Percentiles rank a stretch among this genome's conserved stretches.
These are phyloP conservation scores for Aphelinus atriplicis DNA, from an alignment of 1,140 invertebrate species.

Conservation along the genomic window DNA sequence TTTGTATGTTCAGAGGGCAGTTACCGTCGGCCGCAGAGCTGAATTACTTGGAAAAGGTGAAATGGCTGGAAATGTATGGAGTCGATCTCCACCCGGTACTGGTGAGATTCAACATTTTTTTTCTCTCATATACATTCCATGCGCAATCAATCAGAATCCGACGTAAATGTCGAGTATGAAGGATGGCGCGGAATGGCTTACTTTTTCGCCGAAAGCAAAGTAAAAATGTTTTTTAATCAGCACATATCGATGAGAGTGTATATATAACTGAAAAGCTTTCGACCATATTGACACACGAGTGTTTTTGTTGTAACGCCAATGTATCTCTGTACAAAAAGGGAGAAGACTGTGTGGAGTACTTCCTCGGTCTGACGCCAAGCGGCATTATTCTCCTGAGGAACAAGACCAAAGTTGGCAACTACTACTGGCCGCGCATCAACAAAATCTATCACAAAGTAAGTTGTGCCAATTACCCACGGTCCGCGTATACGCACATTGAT, in stretches of 20 bases:
- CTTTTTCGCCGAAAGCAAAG: no score
- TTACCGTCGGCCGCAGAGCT: constrained; percentile 77
- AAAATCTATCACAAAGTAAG: constrained; percentile 91
- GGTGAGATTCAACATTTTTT: constrained; percentile 65
- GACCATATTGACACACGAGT: no score
- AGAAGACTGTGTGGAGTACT: constrained; percentile 97
- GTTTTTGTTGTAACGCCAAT: no score
- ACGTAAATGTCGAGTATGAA: no score
- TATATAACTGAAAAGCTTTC: no score
- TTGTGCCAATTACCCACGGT: neutral
- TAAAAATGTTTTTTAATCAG: no score
- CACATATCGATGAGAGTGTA: no score
- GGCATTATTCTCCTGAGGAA: constrained; percentile 96
- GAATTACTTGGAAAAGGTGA: constrained; percentile 82
- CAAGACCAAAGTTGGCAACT: constrained; percentile 96
- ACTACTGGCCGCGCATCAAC: constrained; percentile 98
- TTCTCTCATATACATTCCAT: constrained; percentile 18
- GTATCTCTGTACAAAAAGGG: constrained; percentile 71
- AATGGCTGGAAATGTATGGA: constrained; percentile 86
- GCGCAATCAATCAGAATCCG: no score
- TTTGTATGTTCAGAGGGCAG: constrained; percentile 69
- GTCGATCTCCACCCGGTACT: constrained; percentile 83
- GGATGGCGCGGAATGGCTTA: no score
- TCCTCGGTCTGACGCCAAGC: constrained; percentile 95
- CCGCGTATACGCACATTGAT: neutral